A percentile compares a stretch with the other conserved stretches of the same genome.
Conservation (phyloP, 1,140 invertebrate genomes). For the Diachasma alloeum region DNA sequence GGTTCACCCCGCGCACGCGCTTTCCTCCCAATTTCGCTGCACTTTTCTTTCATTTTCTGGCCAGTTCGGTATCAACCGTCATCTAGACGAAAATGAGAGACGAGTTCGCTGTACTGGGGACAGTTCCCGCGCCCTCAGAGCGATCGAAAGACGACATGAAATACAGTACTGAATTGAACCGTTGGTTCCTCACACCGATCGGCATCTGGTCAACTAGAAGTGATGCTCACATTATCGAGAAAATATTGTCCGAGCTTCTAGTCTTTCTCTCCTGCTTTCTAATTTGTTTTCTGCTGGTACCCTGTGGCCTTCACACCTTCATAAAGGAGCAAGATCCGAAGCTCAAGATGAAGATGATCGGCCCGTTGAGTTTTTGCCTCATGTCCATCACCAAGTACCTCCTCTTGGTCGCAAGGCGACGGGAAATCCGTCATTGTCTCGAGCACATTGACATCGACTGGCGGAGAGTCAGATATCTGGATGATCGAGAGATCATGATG, state of each 20-base stretch:
- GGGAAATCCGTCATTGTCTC: slow-evolving; percentile 25
- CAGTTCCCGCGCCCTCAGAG: slow-evolving; percentile 11
- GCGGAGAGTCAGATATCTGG: slow-evolving; percentile 6
- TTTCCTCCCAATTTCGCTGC: neutral
- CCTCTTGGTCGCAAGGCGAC: slow-evolving; percentile 20
- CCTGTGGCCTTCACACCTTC: slow-evolving; percentile 34
- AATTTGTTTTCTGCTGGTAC: slow-evolving; percentile 30
- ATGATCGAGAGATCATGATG: slow-evolving; percentile 33
- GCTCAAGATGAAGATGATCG: slow-evolving; percentile 42
- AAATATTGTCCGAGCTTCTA: slow-evolving; percentile 2
- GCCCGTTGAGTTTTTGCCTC: slow-evolving; percentile 39
- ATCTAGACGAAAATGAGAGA: neutral
- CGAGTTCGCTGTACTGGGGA: neutral
- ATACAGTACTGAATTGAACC: slow-evolving; percentile 36
- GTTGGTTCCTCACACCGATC: slow-evolving; percentile 39
- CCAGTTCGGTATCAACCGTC: neutral
- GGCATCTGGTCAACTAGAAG: slow-evolving; percentile 37
- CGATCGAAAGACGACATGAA: slow-evolving; percentile 29
- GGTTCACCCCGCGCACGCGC: neutral
- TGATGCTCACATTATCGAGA: neutral
- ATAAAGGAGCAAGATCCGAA: slow-evolving; percentile 35
- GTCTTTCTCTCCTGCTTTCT: slow-evolving; percentile 23
- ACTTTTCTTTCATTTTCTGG: neutral
- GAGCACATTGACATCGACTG: slow-evolving; percentile 35
- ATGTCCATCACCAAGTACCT: slow-evolving; percentile 40